Percentiles rank a stretch among this genome's conserved stretches.
Conservation (phyloP, 2,888 invertebrate genomes). For the Epinotia brunnichana region DNA sequence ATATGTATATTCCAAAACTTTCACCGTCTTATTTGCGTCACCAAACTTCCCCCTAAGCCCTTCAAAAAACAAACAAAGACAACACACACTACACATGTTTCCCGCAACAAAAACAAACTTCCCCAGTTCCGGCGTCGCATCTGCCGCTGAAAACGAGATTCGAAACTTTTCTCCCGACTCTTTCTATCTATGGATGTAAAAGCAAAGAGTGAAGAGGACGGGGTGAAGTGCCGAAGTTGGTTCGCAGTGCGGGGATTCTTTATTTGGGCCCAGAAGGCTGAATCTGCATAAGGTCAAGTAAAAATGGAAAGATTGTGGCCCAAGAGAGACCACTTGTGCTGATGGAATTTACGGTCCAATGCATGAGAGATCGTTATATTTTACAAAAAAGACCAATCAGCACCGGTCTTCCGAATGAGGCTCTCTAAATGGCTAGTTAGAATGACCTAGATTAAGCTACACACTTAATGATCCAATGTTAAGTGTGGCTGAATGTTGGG, state of each 20-base stretch:
- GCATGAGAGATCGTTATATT: neutral
- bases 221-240: neutral
- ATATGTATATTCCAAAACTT: neutral
- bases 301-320: slow-evolving; percentile 16
- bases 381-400: no score
- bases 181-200: neutral
- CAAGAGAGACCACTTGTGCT: neutral
- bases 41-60: slow-evolving; percentile 9
- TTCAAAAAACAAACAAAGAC: slow-evolving; percentile 15
- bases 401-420: no score
- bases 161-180: slow-evolving; percentile 5
- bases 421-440: no score
- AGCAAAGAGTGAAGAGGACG: neutral
- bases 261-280: slow-evolving; percentile 2
- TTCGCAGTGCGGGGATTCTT: neutral
- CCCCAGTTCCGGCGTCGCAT: neutral
- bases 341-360: neutral
- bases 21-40: neutral
- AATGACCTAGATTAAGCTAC: no score
- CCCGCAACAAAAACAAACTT: slow-evolving; percentile 8
- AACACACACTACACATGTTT: slow-evolving; percentile 18
- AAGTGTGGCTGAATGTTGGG: no score
- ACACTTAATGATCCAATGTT: no score
- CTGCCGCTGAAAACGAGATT: slow-evolving; percentile 8
- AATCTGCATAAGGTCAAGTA: slow-evolving; percentile 15